These are phyloP conservation scores for Pelobates cultripes DNA, from an alignment of 2,797 vertebrate genomes.

Conservation along the genomic window DNA sequence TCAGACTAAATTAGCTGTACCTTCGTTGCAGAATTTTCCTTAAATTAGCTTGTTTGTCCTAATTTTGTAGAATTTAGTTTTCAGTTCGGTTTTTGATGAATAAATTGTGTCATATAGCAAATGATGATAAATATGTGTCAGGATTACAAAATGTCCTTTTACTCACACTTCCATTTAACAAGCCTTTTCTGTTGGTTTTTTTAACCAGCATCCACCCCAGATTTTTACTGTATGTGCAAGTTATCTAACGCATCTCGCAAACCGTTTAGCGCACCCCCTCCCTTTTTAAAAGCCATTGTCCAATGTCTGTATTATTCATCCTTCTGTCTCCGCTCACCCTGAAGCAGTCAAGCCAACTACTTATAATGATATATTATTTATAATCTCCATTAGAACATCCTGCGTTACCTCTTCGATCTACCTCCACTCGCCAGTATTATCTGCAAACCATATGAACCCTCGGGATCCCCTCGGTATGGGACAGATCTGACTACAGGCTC, in stretches of 20 bases:
- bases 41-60: too few relatives aligned
- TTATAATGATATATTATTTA: constrained; percentile 40
- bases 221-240: background rate
- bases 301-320: constrained; percentile 7
- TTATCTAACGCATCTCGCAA: background rate
- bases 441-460: background rate
- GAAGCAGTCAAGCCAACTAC: constrained; percentile 19
- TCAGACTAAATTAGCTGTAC: too few relatives aligned
- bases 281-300: constrained; percentile 32
- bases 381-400: constrained; percentile 32
- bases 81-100: too few relatives aligned
- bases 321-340: constrained; percentile 20
- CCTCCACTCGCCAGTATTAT: background rate
- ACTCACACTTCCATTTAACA: too few relatives aligned
- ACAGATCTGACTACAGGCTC: too few relatives aligned
- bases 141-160: too few relatives aligned
- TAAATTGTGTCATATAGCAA: too few relatives aligned
- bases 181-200: too few relatives aligned
- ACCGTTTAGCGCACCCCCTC: constrained; percentile 1
- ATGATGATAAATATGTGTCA: too few relatives aligned
- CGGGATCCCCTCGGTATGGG: background rate
- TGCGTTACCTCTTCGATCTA: constrained; percentile 13
- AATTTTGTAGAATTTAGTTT: too few relatives aligned
- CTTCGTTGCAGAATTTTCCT: too few relatives aligned
- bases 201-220: too few relatives aligned